Conservation (phyloP, 2,113 vertebrate genomes). For the Glareola pratincola region DNA sequence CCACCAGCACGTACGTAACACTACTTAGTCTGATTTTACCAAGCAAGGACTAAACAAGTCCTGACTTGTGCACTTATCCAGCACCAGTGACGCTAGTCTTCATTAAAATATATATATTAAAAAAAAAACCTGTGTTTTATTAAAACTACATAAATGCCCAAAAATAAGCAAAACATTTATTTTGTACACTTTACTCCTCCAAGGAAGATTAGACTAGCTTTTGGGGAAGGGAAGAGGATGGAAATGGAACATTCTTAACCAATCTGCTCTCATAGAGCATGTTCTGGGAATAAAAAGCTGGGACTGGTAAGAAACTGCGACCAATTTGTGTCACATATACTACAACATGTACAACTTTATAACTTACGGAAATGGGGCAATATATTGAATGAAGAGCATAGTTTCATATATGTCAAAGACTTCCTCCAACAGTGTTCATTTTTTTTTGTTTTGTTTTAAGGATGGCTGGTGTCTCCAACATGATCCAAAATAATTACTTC, state of each 20-base stretch:
- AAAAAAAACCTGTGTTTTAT: neutral
- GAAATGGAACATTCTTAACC: conserved; percentile 29
- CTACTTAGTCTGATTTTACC: neutral
- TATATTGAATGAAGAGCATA: conserved; percentile 73
- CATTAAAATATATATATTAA: neutral
- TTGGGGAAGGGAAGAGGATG: conserved; percentile 1
- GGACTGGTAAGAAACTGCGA: conserved; percentile 44
- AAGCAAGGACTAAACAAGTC: neutral
- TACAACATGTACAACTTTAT: conserved; percentile 66
- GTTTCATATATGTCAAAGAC: conserved; percentile 67
- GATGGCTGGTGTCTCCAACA: conserved; percentile 59
- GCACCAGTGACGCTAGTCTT: neutral
- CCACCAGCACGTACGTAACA: neutral
- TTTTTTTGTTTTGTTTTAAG: conserved; percentile 55
- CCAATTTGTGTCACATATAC: conserved; percentile 60
- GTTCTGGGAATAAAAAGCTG: conserved; percentile 6
- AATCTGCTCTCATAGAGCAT: neutral
- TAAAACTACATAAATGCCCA: neutral
- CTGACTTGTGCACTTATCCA: neutral
- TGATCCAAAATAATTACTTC: conserved; percentile 64
- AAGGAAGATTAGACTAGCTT: neutral
- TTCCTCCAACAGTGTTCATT: conserved; percentile 60
- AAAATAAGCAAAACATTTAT: neutral
- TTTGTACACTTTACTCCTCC: neutral
- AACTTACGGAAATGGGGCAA: conserved; percentile 73